Percentiles rank a stretch among this genome's conserved stretches.
phyloP scores from a whole-genome alignment of 2,888 invertebrate species.

The Frankliniella intonsa region DNA sequence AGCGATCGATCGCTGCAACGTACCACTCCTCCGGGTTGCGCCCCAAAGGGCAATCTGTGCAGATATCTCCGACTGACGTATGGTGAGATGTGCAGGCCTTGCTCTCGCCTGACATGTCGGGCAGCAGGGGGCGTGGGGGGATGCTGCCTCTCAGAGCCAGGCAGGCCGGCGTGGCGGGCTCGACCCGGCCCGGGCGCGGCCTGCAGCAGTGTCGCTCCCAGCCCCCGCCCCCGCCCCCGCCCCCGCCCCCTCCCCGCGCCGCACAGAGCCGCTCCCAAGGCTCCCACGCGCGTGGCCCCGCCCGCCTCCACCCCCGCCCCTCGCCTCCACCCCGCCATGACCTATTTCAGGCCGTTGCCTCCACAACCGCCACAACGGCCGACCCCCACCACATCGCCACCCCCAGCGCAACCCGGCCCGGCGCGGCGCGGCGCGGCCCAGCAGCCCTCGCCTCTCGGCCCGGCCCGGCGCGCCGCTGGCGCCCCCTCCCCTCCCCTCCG shows the following conservation, averaged over 20 bases:
- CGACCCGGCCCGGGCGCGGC: no score
- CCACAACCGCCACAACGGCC: background rate
- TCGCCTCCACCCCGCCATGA: slow-evolving; percentile 5
- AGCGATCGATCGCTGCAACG: no score
- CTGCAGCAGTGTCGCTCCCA: background rate
- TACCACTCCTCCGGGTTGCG: no score
- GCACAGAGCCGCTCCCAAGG: background rate
- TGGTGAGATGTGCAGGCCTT: no score
- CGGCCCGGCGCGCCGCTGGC: background rate
- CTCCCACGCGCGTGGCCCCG: background rate
- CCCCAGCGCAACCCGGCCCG: background rate
- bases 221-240: background rate
- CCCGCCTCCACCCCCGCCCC: background rate
- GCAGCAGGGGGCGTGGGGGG: no score
- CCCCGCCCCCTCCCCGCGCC: background rate
- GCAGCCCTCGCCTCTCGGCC: background rate
- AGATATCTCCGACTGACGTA: no score
- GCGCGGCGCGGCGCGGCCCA: background rate
- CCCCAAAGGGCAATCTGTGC: no score
- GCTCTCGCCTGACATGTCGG: no score
- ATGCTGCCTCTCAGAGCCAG: no score
- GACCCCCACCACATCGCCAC: background rate
- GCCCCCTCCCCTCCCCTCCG: background rate
- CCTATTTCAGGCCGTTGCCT: slow-evolving; percentile 15
- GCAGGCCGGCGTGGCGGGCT: no score